Conservation (phyloP, 2,797 vertebrate genomes). For the Octomys mimax region DNA sequence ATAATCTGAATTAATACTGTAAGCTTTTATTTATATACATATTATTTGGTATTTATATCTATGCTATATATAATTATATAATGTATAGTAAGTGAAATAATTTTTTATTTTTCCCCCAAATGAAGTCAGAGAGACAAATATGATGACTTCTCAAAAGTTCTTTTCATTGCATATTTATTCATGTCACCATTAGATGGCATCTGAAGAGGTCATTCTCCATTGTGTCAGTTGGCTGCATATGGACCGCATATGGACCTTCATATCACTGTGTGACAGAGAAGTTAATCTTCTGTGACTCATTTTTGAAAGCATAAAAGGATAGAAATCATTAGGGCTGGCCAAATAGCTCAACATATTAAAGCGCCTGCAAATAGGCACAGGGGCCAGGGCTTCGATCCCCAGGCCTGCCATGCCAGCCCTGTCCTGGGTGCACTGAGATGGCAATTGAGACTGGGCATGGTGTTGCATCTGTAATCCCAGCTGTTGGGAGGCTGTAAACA, state of each 20-base stretch:
- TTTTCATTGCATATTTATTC: not conserved
- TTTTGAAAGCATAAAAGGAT: not conserved
- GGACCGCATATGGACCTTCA: not conserved
- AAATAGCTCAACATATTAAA: too few relatives aligned
- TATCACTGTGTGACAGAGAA: too few relatives aligned
- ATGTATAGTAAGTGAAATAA: not conserved
- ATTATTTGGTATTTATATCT: not conserved
- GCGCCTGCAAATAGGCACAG: too few relatives aligned
- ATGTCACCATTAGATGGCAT: not conserved
- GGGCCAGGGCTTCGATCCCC: too few relatives aligned
- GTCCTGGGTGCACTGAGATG: too few relatives aligned
- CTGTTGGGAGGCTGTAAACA: too few relatives aligned
- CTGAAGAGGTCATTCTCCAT: not conserved
- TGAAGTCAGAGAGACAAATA: constrained; percentile 42
- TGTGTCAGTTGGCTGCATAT: not conserved
- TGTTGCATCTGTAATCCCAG: too few relatives aligned
- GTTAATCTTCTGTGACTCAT: not conserved
- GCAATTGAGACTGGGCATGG: too few relatives aligned
- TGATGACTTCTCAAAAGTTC: not conserved
- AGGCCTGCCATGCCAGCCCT: too few relatives aligned
- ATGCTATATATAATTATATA: not conserved
- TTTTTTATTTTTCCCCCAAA: not conserved
- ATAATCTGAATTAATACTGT: not conserved
- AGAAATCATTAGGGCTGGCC: too few relatives aligned
- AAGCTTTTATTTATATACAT: not conserved